Percentiles rank a stretch among this genome's conserved stretches.
phyloP scores from a whole-genome alignment of 2,888 invertebrate genomes.

The Prostheceraeus crozeri region DNA sequence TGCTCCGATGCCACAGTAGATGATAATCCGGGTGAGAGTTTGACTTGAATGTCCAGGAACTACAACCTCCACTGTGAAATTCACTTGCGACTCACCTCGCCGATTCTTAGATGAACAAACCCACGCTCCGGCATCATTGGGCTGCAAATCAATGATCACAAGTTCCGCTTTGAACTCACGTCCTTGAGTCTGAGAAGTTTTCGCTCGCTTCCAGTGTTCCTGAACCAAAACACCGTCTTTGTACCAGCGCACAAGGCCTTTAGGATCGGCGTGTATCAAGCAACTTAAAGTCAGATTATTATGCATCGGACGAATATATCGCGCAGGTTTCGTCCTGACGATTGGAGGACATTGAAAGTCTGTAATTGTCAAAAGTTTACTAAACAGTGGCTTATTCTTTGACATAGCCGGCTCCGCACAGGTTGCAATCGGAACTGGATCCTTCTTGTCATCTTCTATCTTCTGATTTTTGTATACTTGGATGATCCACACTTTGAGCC shows the following conservation, averaged over 20 bases:
- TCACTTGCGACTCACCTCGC: conserved; percentile 13
- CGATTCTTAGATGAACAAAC: conserved; percentile 10
- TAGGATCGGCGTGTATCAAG: conserved; percentile 30
- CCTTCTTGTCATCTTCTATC: conserved; percentile 22
- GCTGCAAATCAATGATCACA: background rate
- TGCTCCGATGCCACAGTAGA: conserved; percentile 14
- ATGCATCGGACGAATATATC: background rate
- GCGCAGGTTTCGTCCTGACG: conserved; percentile 1
- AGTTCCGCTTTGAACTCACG: conserved; percentile 26
- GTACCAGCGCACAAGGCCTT: conserved; percentile 29
- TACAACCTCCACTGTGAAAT: conserved; percentile 13
- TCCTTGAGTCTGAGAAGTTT: conserved; percentile 26
- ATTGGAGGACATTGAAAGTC: conserved; percentile 32
- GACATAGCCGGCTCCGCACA: no score
- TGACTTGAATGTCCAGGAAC: background rate
- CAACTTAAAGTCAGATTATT: conserved; percentile 32
- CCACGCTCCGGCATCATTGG: conserved; percentile 22
- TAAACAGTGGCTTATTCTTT: background rate
- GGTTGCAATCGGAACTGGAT: background rate
- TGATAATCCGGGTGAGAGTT: conserved; percentile 13
- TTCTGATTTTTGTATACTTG: conserved; percentile 13
- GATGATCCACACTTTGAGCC: conserved; percentile 32
- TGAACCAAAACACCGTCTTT: conserved; percentile 25
- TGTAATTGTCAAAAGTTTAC: background rate
- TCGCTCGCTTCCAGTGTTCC: conserved; percentile 31